A percentile compares a stretch with the other conserved stretches of the same genome.
These are phyloP conservation scores for Brachionus paranguensis DNA, from an alignment of 1,140 invertebrate genomes.

Conservation along the genomic window DNA sequence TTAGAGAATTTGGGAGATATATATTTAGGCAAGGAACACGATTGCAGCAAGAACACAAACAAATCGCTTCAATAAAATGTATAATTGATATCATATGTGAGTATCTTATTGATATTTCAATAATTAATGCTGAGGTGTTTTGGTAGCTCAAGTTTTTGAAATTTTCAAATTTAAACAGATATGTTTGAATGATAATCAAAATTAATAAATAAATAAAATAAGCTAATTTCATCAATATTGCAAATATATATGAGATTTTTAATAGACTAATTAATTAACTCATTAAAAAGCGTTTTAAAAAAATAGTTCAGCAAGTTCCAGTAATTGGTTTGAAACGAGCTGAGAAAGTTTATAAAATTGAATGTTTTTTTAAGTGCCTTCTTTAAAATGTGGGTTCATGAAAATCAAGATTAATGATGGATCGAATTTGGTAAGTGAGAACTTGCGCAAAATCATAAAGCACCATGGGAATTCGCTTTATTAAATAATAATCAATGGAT, in stretches of 20 bases:
- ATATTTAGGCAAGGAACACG: background rate
- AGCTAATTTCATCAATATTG: slow-evolving; percentile 21
- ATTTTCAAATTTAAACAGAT: background rate
- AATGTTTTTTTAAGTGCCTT: slow-evolving; percentile 12
- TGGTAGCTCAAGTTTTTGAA: background rate
- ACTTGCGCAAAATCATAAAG: background rate
- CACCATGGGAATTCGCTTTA: background rate
- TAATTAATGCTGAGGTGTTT: slow-evolving; percentile 19
- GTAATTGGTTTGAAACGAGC: background rate
- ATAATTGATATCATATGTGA: slow-evolving; percentile 23
- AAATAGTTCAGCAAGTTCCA: background rate
- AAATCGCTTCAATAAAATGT: slow-evolving; percentile 31
- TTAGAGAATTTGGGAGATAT: background rate
- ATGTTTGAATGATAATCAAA: slow-evolving; percentile 34
- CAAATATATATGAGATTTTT: background rate
- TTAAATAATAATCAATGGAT: background rate
- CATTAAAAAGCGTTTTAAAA: background rate
- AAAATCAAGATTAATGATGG: slow-evolving; percentile 21
- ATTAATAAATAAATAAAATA: slow-evolving; percentile 5
- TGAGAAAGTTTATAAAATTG: slow-evolving; percentile 9
- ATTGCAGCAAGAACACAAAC: background rate
- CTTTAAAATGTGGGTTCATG: background rate
- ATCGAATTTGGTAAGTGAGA: background rate
- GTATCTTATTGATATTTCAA: background rate
- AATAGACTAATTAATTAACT: slow-evolving; percentile 14